A percentile compares a stretch with the other conserved stretches of the same genome.
Conservation (phyloP, 2,888 invertebrate genomes). For the Heliconius aoede region DNA sequence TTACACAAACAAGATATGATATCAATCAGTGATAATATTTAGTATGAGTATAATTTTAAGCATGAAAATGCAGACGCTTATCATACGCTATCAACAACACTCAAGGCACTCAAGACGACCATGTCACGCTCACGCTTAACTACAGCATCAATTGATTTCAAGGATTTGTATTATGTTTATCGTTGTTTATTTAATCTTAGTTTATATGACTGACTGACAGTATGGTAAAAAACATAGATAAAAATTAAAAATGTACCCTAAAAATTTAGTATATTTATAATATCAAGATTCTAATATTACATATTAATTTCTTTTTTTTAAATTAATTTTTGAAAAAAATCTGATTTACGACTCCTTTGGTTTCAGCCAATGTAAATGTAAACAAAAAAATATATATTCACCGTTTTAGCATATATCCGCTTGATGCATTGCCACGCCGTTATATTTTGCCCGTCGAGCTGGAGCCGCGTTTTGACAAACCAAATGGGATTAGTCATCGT, state of each 20-base stretch:
- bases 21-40: not conserved
- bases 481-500: conserved; percentile 99
- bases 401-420: conserved; percentile 91
- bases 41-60: not conserved
- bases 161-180: conserved; percentile 15
- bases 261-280: too few relatives aligned
- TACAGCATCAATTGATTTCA: conserved; percentile 19
- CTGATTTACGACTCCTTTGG: not conserved
- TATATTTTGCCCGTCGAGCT: conserved; percentile 92
- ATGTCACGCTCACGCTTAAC: conserved; percentile 8
- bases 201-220: not conserved
- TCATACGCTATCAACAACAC: conserved; percentile 15
- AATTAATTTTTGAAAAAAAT: not conserved
- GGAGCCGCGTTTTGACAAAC: conserved; percentile 99
- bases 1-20: not conserved
- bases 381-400: conserved; percentile 61
- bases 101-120: conserved; percentile 16
- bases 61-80: not conserved
- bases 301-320: too few relatives aligned
- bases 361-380: not conserved
- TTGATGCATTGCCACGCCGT: conserved; percentile 91
- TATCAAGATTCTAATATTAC: too few relatives aligned
- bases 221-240: not conserved
- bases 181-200: conserved; percentile 8
- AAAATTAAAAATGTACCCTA: too few relatives aligned